A percentile compares a stretch with the other conserved stretches of the same genome.
Evolutionary conservation across 1,140 invertebrate species (phyloP).

Genomic region (Drosophila grimshawi): DNA sequence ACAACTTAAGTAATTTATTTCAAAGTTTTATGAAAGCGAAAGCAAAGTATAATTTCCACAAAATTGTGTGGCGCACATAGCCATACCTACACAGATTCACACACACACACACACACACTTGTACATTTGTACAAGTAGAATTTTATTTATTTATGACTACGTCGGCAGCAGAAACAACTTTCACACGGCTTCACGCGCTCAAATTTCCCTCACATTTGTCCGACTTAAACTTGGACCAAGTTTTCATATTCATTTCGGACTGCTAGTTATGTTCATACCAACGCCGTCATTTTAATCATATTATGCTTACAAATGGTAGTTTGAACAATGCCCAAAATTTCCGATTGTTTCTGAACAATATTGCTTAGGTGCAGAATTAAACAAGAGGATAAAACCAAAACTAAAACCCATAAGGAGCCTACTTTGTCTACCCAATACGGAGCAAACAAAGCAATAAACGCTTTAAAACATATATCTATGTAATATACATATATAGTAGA

Average conservation of each 20-base stretch:
- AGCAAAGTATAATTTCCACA: conserved; percentile 27
- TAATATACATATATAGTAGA: neutral
- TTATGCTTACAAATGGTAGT: neutral
- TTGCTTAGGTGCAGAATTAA: neutral
- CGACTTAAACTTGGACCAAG: conserved; percentile 29
- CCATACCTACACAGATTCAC: conserved; percentile 33
- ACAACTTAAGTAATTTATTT: conserved; percentile 69
- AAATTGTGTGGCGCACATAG: conserved; percentile 48
- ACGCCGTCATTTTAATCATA: conserved; percentile 4
- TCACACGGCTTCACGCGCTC: conserved; percentile 52
- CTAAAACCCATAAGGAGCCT: conserved; percentile 9
- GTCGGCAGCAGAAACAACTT: conserved; percentile 45
- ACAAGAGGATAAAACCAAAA: conserved; percentile 3
- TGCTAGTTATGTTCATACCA: conserved; percentile 2
- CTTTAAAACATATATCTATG: neutral
- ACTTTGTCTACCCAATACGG: neutral
- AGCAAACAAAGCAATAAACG: conserved; percentile 2
- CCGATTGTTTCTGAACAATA: neutral
- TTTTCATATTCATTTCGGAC: conserved; percentile 7
- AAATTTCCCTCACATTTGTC: conserved; percentile 53
- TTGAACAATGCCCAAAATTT: neutral
- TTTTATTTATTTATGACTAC: conserved; percentile 76
- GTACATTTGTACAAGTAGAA: conserved; percentile 56
- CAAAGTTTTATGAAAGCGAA: conserved; percentile 58
- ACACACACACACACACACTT: conserved; percentile 25